Evolutionary conservation across 92 coral and sea anemone genomes (phyloP).

Genomic region (Zoanthus sociatus): DNA sequence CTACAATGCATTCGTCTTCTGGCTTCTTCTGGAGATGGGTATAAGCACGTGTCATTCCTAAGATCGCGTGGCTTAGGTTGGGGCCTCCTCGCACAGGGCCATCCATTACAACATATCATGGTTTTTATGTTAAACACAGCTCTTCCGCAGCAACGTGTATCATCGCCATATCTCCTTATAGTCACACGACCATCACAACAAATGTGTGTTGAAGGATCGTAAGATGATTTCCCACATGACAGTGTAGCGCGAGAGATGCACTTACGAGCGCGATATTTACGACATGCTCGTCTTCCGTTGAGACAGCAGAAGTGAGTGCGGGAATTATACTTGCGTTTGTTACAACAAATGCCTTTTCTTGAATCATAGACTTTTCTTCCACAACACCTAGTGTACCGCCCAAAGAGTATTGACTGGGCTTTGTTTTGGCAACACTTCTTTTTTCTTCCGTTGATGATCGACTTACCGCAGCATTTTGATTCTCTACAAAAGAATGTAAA

Average conservation of each 20-base stretch:
- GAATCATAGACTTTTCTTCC: background rate
- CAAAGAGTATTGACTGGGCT: background rate
- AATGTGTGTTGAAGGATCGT: constrained; percentile 39
- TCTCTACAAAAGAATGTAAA: background rate
- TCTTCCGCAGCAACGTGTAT: constrained; percentile 27
- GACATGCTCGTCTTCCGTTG: background rate
- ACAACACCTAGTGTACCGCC: constrained; percentile 24
- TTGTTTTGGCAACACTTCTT: constrained; percentile 4
- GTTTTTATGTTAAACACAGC: constrained; percentile 18
- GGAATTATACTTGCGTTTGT: background rate
- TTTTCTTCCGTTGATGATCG: background rate
- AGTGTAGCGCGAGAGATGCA: background rate
- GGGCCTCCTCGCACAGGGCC: constrained; percentile 27
- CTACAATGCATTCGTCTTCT: constrained; percentile 24
- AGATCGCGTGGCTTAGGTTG: constrained; percentile 40
- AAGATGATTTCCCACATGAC: constrained; percentile 10
- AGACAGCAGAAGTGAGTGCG: constrained; percentile 24
- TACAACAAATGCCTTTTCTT: constrained; percentile 6
- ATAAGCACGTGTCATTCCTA: constrained; percentile 22
- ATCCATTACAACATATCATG: constrained; percentile 22
- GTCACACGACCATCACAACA: constrained; percentile 23
- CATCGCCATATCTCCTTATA: constrained; percentile 1
- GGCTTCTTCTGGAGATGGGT: constrained; percentile 30
- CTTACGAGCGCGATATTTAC: background rate
- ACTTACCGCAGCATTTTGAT: constrained; percentile 19